Conservation (phyloP, 2,113 vertebrate genomes). For the Gallinago jamesoni region DNA sequence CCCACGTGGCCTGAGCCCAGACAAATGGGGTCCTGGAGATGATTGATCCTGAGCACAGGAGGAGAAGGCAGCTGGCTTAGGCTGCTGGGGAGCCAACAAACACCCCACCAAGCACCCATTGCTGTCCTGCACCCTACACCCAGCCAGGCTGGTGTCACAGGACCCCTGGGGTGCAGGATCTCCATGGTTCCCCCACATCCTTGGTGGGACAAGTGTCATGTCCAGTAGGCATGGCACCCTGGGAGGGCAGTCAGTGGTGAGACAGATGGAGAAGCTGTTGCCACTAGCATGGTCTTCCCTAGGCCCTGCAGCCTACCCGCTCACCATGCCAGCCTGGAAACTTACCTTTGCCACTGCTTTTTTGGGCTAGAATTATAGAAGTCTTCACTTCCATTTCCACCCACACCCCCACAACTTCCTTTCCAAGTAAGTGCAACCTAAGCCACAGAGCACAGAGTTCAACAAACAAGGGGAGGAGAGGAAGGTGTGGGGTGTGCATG, state of each 20-base stretch:
- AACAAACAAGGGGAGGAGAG: not conserved
- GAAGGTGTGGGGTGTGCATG: not conserved
- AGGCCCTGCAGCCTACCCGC: not conserved
- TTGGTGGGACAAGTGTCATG: fast-evolving
- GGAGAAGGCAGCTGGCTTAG: not conserved
- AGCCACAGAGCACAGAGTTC: not conserved
- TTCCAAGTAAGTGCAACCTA: not conserved
- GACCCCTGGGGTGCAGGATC: not conserved
- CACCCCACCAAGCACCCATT: not conserved
- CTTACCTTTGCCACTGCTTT: not conserved
- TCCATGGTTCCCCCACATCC: not conserved
- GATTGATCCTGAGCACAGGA: not conserved
- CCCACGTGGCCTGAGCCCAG: fast-evolving
- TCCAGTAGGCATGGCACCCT: not conserved
- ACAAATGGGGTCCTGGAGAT: not conserved
- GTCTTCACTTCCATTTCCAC: not conserved
- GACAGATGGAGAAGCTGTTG: not conserved
- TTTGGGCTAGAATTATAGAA: not conserved
- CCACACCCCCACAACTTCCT: not conserved
- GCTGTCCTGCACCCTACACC: not conserved
- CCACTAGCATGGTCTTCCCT: fast-evolving
- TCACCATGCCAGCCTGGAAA: not conserved
- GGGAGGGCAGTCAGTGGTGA: not conserved
- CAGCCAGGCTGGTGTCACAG: not conserved
- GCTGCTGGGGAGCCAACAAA: not conserved